A percentile compares a stretch with the other conserved stretches of the same genome.
Conservation (phyloP, 2,797 vertebrate genomes). For the Masticophis lateralis region DNA sequence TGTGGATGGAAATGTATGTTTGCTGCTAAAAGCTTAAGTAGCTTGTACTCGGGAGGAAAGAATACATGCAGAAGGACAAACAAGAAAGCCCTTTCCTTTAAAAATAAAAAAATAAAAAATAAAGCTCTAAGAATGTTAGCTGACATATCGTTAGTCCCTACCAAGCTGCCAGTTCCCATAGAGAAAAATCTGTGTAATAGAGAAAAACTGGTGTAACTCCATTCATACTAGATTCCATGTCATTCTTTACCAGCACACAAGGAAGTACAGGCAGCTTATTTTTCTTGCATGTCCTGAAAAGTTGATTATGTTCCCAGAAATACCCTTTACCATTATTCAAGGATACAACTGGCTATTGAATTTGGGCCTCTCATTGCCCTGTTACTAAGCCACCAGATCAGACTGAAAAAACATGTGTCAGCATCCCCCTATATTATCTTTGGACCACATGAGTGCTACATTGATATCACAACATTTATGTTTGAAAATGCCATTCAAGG, state of each 20-base stretch:
- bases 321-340: not conserved
- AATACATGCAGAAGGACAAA: not conserved
- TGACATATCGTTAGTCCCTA: not conserved
- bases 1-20: not conserved
- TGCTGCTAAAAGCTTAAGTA: not conserved
- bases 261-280: accelerated
- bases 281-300: not conserved
- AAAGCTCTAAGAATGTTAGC: not conserved
- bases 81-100: not conserved
- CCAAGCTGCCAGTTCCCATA: not conserved
- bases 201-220: not conserved
- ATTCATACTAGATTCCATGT: not conserved
- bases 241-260: conserved; percentile 5
- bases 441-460: not conserved
- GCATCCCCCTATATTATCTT: not conserved
- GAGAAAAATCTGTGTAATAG: not conserved
- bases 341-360: not conserved
- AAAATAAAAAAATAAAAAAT: no score
- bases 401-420: conserved; percentile 30
- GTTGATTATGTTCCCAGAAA: conserved; percentile 3
- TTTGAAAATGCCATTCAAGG: conserved; percentile 36
- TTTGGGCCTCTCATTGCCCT: not conserved
- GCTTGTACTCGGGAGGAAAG: not conserved
- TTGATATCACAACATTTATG: conserved; percentile 32
- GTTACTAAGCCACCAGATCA: conserved; percentile 34